Evolutionary conservation across 2,888 invertebrate species (phyloP).

Genomic region (Orchesella flavescens): DNA sequence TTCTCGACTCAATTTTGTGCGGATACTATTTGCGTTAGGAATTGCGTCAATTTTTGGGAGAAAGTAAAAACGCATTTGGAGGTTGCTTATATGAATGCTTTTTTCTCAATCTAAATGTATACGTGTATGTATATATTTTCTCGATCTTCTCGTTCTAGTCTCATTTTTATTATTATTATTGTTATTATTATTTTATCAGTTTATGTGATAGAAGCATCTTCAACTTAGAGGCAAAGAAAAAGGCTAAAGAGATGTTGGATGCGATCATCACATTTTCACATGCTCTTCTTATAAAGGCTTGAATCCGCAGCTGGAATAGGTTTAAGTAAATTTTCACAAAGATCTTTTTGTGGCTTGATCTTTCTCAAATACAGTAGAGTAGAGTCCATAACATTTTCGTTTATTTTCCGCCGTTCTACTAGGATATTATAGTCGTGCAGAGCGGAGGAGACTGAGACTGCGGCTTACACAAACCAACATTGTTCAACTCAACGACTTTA

Average conservation of each 20-base stretch:
- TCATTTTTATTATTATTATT: slow-evolving; percentile 17
- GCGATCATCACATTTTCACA: background rate
- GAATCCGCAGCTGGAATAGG: background rate
- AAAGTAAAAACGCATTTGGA: background rate
- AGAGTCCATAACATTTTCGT: slow-evolving; percentile 19
- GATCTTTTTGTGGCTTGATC: slow-evolving; percentile 31
- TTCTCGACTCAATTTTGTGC: background rate
- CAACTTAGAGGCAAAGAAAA: background rate
- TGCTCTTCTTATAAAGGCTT: background rate
- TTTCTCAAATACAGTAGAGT: slow-evolving; percentile 16
- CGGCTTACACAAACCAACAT: too few relatives aligned
- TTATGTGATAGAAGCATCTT: background rate
- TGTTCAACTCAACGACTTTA: background rate
- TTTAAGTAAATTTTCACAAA: background rate
- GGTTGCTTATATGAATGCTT: background rate
- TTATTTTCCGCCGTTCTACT: background rate
- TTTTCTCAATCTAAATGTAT: background rate
- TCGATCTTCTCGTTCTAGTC: background rate
- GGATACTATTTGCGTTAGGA: slow-evolving; percentile 8
- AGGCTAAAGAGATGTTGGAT: background rate
- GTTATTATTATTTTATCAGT: slow-evolving; percentile 39
- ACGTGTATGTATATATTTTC: background rate
- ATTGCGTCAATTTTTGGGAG: slow-evolving; percentile 16
- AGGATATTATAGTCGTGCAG: too few relatives aligned
- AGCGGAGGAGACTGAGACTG: background rate